Base-by-base conservation (phyloP, 2,797 vertebrate species). In the Chaenodraco wilsoni region DNA sequence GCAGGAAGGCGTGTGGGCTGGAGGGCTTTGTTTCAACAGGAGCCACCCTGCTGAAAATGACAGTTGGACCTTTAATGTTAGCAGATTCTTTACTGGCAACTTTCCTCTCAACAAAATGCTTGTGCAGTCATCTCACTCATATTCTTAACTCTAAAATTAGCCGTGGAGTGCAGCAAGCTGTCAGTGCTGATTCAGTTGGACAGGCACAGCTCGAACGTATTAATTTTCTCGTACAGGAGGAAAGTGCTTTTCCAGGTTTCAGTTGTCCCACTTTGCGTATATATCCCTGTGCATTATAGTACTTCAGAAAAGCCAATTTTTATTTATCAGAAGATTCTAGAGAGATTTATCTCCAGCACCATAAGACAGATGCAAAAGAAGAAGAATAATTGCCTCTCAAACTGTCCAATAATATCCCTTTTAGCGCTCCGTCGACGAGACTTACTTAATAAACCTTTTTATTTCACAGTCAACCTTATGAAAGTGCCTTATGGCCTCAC, bases 181-280 rank as follows among this genome's bases (percentile, higher is more conserved):
- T 88, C 86, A 70, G 72, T 17, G 78, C 72, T 87, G 87, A 90
- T 90, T 89, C 83, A 69, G 43, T 71, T 52, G 69, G 85, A 90
- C 89, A 89, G 81, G 83, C 87, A 84, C 81, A 86, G 75, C 67
- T 61, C 74, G 69, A 83, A 85, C 76, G 66, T 88, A 88, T 87
- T 78, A 40, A 89, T 89, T 90, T 90, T 87, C 82, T 88, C 72
- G 72, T 75, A 78, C 46, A n/a, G 74, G 76, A 82, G 83, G 71
- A 88, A 88, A 87, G 85, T 89, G 89, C 86, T 88, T 92, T 91
- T 90, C 59, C 77, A 89, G 79, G 78, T 91, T 89, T 75, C 64
- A 79, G 44, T 60, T 60, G 60, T 67, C 56, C 49, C 62, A 76
- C 78, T 87, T 85, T 84, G 72, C 81, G 70, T 81, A 68, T 81